Evolutionary conservation across 2,888 invertebrate species (phyloP), one percentile per base, ranked within the genome.

Genomic region (Cistogaster globosa): DNA sequence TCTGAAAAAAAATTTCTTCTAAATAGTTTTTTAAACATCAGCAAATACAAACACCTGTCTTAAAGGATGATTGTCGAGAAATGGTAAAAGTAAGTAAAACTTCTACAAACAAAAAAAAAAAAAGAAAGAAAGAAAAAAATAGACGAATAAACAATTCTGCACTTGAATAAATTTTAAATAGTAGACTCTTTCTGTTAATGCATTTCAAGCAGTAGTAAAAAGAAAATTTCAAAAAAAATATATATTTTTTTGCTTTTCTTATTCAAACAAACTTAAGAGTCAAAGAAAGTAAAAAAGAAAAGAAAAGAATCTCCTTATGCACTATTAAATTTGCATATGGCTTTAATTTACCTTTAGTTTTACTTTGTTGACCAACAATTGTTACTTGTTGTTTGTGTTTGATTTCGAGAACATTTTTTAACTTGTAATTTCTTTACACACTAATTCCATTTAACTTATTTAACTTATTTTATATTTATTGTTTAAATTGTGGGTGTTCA

Each of bases 41-140:
- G 80, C 76, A 84, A 71, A 84, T 55, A 72, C 22, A 68, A 81
- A 77, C 84, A 84, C 80, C 84, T 84, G 80, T 14, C 57, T 77
- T 53, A 14, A 71, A 76, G 62, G 55, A 80, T 67, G 58, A 38
- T 48, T 68, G 38, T 16, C 14, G 38, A 51, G 51, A 74, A 79
- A 42, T 58, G 71, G 36, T 6, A 38, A 67, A 76, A 42, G 26
- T 14, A 75, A 36, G 51, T 4, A 22, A 62, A 63, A 55, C 16
- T 53, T 11, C 26, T 2, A 26, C 26, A 26, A 26, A 26, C 1
- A 36, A 32, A 36, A 42, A 45, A 51, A 55, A 55, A 32, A 36
- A 42, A 45, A 51, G 48, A 55, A n/a, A 32, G 20, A 65, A n/a
- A n/a, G n/a, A 32, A 36, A 42, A 45, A 51, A 55, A 55, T 20